Evolutionary conservation across 2,888 invertebrate species (phyloP), one percentile per base, ranked within the genome.

Genomic region (Criorhina ranunculi): DNA sequence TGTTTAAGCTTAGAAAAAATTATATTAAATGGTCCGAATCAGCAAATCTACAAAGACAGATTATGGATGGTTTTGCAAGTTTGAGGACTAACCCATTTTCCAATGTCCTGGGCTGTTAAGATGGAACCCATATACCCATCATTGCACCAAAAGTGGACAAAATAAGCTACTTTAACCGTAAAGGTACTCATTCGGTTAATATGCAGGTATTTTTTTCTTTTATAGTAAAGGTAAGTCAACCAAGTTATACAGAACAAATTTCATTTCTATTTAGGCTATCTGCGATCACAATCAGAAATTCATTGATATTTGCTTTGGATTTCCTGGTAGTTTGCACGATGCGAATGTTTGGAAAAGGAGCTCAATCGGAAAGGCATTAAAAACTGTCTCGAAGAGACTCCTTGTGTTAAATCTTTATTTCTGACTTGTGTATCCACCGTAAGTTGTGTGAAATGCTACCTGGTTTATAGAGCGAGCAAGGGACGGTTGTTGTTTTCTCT

Each of bases 271-370:
- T 49, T 49, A 49, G 42, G 37, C 37, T 19, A 46, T 24, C 19
- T 19, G 46, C 46, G 19, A 46, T 46, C 46, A 46, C 9, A 51
- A 31, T 31, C 51, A 31, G 51, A 51, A 51, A 31, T 51, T 29
- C 31, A 31, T 51, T 31, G 51, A 31, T 31, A 31, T 51, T 31
- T 51, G 51, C 29, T 29, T 31, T 12, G 51, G n/a, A 29, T 51
- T 51, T 51, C 51, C 51, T 12, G 51, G 51, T 31, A 51, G 51
- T 51, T n/a, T 51, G 29, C 12, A 51, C 31, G 51, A 51, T 31
- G 51, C 29, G 31, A 31, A 31, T 2, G 51, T 51, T 31, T 51
- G 40, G 40, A 40, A 40, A 6, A 40, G n/a, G n/a, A n/a, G n/a
- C n/a, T n/a, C n/a, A n/a, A n/a, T n/a, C n/a, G n/a, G n/a, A n/a